These are phyloP conservation scores for Ptychobarbus kaznakovi DNA, from an alignment of 2,797 vertebrate genomes.

Conservation along the genomic window DNA sequence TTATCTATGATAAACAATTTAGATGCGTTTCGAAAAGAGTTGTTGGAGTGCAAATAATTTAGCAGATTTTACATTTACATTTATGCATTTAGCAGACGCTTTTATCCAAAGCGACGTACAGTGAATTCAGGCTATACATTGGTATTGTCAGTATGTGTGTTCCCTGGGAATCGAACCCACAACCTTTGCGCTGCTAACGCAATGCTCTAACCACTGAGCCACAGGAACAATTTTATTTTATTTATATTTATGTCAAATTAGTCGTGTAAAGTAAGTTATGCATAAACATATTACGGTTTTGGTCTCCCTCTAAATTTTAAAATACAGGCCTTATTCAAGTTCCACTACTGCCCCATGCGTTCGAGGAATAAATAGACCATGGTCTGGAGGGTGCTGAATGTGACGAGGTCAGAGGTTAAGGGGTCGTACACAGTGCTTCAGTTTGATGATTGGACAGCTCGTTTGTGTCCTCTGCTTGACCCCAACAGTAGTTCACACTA, in stretches of 20 bases:
- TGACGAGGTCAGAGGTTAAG: slow-evolving; percentile 80
- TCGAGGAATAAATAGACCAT: slow-evolving; percentile 23
- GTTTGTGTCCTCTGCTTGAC: slow-evolving; percentile 93
- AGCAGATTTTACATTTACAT: neutral
- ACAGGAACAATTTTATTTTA: too few relatives aligned
- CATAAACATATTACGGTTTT: neutral
- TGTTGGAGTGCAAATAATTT: neutral
- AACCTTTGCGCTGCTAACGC: too few relatives aligned
- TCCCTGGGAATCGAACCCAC: too few relatives aligned
- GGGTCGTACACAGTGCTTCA: slow-evolving; percentile 77
- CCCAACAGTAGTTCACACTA: slow-evolving; percentile 82
- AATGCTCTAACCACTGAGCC: too few relatives aligned
- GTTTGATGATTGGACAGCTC: slow-evolving; percentile 91
- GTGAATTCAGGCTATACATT: too few relatives aligned
- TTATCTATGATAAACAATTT: neutral
- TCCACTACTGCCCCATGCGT: slow-evolving; percentile 54
- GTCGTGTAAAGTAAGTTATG: neutral
- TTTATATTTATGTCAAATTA: neutral
- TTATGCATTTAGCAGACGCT: too few relatives aligned
- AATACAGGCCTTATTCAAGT: slow-evolving; percentile 15
- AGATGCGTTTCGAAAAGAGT: neutral
- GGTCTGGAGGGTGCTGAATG: slow-evolving; percentile 67
- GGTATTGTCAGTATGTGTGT: too few relatives aligned
- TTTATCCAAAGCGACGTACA: too few relatives aligned
- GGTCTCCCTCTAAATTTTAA: neutral